These are phyloP conservation scores for Eremophila alpestris DNA, from an alignment of 2,797 vertebrate genomes.

Conservation along the genomic window DNA sequence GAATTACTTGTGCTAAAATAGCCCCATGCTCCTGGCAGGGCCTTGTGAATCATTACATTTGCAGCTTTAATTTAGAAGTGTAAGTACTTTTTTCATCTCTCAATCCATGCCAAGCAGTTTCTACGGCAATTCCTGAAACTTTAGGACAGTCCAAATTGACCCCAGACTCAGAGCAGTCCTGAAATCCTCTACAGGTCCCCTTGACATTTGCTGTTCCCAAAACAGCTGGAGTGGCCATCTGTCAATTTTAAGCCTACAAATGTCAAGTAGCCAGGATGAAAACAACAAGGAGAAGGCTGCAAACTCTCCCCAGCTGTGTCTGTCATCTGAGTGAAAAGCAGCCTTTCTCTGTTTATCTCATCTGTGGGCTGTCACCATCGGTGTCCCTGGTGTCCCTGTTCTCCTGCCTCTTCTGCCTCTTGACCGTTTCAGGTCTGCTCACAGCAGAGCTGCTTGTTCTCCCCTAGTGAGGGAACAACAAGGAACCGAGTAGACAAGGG, in stretches of 20 bases:
- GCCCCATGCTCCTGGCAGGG: not conserved
- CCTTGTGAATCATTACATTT: not conserved
- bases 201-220: not conserved
- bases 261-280: not conserved
- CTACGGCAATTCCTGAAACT: not conserved
- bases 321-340: not conserved
- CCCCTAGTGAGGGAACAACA: not conserved
- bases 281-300: not conserved
- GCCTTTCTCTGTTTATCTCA: not conserved
- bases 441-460: not conserved
- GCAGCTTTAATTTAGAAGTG: not conserved
- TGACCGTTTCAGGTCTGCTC: not conserved
- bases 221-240: not conserved
- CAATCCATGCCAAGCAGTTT: not conserved
- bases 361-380: not conserved
- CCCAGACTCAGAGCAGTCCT: not conserved
- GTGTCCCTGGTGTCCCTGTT: not conserved
- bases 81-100: not conserved
- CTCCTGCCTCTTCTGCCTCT: not conserved
- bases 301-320: not conserved
- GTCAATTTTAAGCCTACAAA: not conserved
- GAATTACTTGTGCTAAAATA: not conserved
- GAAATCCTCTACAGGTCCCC: not conserved
- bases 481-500: not conserved
- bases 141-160: not conserved